Evolutionary conservation across 2,888 invertebrate species (phyloP), one percentile per base, ranked within the genome.

Genomic region (Biston stratarius): DNA sequence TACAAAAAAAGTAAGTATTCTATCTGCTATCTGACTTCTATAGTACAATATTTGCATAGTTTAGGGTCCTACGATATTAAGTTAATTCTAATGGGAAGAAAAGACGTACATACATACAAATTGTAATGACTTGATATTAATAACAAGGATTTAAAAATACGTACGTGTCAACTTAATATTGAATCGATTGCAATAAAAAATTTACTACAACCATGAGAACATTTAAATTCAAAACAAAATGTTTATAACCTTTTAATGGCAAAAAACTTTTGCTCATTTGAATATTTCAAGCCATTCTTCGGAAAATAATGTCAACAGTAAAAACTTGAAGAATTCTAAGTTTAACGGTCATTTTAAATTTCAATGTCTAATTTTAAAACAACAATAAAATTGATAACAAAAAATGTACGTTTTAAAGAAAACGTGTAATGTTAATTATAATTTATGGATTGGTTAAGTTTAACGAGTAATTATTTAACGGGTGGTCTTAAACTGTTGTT

Each of bases 401-500:
- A 53, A 53, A 34, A 24, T 7, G 45, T 9, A 10, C 0, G 33
- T n/a, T 12, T 45, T 36, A 42, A 7, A 48, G 52, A 55, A 59
- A 59, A 2, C 38, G 42, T 53, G 33, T 58, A n/a, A 51, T 53
- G 11, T 59, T 59, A 67, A 67, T 67, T 58, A 67, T 15, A 57
- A 55, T 55, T 59, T 62, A 59, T 62, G 24, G 53, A 59, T 53
- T 53, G 61, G 15, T 51, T 62, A 45, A 61, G 24, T 66, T 61
- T 57, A 58, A 67, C 53, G 55, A 11, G 53, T 62, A 61, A 61
- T 66, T 66, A 61, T 51, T 61, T 59, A 47, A 63, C 67, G 67
- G 67, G 67, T 67, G 67, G 67, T 67, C 67, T 10, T 42, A 55
- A 63, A 53, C 59, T 24, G 58, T 49, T 48, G 60, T 65, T 53